Percentiles rank a stretch among this genome's conserved stretches.
phyloP scores from a whole-genome alignment of 1,140 invertebrate species.

The Pteromalus puparum region DNA sequence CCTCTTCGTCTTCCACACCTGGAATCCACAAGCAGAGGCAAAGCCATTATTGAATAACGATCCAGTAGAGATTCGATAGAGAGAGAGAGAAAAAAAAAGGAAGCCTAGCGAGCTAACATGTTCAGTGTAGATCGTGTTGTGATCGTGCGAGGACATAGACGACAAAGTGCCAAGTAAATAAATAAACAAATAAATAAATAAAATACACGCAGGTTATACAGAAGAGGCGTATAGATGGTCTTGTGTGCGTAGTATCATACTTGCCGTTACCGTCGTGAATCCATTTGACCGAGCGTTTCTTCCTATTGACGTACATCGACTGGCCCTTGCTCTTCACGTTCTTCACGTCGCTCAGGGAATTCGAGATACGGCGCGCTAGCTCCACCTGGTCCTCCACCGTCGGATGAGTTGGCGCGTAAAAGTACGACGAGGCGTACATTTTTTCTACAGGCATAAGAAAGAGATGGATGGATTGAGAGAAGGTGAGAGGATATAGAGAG shows the following conservation, averaged over 20 bases:
- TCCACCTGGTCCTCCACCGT: conserved; percentile 97
- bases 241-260: conserved; percentile 45
- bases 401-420: conserved; percentile 93
- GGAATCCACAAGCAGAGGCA: conserved; percentile 42
- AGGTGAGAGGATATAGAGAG: background rate
- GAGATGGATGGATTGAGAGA: background rate
- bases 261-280: conserved; percentile 90
- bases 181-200: background rate
- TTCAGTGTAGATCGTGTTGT: no score
- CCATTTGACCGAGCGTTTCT: conserved; percentile 95
- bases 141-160: no score
- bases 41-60: background rate
- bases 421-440: conserved; percentile 94
- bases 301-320: conserved; percentile 95
- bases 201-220: no score
- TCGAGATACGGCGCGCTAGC: conserved; percentile 91
- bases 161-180: background rate
- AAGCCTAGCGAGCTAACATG: background rate
- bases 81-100: background rate
- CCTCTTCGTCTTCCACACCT: conserved; percentile 69
- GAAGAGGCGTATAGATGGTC: conserved; percentile 4
- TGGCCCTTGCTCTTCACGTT: conserved; percentile 95
- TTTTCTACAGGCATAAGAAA: conserved; percentile 81
- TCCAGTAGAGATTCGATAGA: no score
- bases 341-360: conserved; percentile 92